Conservation (phyloP, 1,140 invertebrate genomes). For the Drosophila kikkawai region DNA sequence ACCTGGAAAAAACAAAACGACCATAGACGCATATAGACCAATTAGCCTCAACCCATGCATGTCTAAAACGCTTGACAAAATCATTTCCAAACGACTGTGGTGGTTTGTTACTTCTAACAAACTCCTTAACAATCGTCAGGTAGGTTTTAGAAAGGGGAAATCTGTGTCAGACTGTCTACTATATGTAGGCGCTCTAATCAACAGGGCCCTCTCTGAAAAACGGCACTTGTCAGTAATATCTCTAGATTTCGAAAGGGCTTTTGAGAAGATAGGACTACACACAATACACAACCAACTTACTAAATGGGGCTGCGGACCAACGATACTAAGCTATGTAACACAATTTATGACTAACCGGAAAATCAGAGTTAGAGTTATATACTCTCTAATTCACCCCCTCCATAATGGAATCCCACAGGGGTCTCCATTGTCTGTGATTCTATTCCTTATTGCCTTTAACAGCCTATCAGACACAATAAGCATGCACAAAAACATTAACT, state of each 20-base stretch:
- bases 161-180: neutral
- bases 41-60: neutral
- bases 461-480: neutral
- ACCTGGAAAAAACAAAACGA: neutral
- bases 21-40: neutral
- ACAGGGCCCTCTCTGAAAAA: neutral
- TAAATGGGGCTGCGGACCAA: neutral
- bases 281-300: neutral
- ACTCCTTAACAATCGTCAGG: neutral
- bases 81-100: neutral
- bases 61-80: neutral
- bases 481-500: neutral
- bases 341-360: neutral
- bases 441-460: neutral
- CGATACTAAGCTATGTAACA: neutral
- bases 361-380: neutral
- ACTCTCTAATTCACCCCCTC: neutral
- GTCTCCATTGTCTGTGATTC: too few relatives aligned
- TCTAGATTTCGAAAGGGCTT: neutral
- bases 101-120: neutral
- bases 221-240: neutral
- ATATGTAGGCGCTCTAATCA: too few relatives aligned
- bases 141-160: neutral
- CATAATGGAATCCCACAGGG: neutral
- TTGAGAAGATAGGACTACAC: neutral